Base-by-base conservation (phyloP, 2,888 invertebrate species). In the Caenorhabditis auriculariae region DNA sequence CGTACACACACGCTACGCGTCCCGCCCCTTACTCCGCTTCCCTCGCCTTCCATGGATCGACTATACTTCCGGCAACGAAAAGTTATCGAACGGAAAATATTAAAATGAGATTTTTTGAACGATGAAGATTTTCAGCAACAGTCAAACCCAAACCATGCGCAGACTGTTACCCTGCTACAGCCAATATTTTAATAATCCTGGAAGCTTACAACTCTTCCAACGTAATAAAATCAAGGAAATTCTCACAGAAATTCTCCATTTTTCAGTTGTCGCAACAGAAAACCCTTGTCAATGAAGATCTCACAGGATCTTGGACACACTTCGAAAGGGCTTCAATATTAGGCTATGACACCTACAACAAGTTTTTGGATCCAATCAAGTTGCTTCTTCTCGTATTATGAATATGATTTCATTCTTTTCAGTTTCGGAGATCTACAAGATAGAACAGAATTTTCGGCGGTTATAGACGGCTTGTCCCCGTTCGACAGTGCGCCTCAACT, bases 111-210 rank as follows among this genome's bases (percentile, higher is more conserved):
- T n/a, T n/a, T n/a, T n/a, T n/a, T n/a, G n/a, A n/a, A n/a, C n/a
- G n/a, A n/a, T n/a, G n/a, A n/a, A n/a, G n/a, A n/a, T 17, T 29
- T 48, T 28, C 23, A 44, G 38, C 42, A 17, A 50, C 55, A 41
- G 24, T 37, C 35, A 17, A 26, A 3, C 45, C 49, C 0, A 35
- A 53, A n/a, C 26, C 24, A 5, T 66, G 66, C 35, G 48, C 57
- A 4, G 66, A 66, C 44, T 66, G 66, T 32, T 35, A 21, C 32
- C 66, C 66, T 12, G 60, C 52, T 39, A 56, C 52, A 6, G 39
- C 54, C 0, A 66, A 62, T 27, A 42, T 66, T 38, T 28, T 66
- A 7, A 29, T 66, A 3, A 17, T 60, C 2, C 17, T 62, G 17
- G 60, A 66, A 47, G 47, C 66, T 1, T 54, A 35, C 24, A 44